These are phyloP conservation scores for Garra rufa DNA, from an alignment of 2,113 vertebrate species.

Conservation along the genomic window DNA sequence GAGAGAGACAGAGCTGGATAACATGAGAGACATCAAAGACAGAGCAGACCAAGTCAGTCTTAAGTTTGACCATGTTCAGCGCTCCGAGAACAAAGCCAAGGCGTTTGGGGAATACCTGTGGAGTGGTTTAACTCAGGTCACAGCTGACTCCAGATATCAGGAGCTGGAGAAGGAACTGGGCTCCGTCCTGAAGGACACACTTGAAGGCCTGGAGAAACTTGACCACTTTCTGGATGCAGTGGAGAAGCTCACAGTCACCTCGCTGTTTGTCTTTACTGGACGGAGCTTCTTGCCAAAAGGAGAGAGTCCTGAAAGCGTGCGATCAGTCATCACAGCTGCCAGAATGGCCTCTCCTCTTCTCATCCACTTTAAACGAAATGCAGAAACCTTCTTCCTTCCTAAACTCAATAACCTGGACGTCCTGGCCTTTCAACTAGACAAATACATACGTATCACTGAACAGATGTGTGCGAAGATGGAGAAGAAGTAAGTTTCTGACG, in stretches of 20 bases:
- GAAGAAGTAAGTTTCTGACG: conserved; percentile 19
- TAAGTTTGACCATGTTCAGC: conserved; percentile 34
- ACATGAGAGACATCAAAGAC: conserved; percentile 54
- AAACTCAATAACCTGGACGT: conserved; percentile 65
- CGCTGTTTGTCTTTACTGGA: conserved; percentile 64
- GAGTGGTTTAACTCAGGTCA: conserved; percentile 51
- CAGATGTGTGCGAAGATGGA: conserved; percentile 61
- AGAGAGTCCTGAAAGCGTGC: conserved; percentile 42
- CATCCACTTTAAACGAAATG: conserved; percentile 69
- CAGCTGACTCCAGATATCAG: conserved; percentile 34
- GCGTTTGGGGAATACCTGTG: conserved; percentile 58
- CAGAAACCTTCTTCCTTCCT: conserved; percentile 63
- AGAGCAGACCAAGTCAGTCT: conserved; percentile 49
- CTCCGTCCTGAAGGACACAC: conserved; percentile 58
- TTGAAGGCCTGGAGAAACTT: conserved; percentile 66
- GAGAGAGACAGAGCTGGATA: conserved; percentile 58
- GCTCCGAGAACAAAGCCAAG: conserved; percentile 23
- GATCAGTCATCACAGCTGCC: conserved; percentile 55
- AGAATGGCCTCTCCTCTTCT: conserved; percentile 62
- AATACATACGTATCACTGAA: conserved; percentile 64
- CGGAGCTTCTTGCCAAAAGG: conserved; percentile 56
- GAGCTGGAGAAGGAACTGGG: conserved; percentile 66
- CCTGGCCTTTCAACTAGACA: conserved; percentile 67
- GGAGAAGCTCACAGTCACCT: conserved; percentile 75
- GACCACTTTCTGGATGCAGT: conserved; percentile 69